These are phyloP conservation scores for Thripadectes ignobilis DNA, from an alignment of 2,797 vertebrate genomes.

Conservation along the genomic window DNA sequence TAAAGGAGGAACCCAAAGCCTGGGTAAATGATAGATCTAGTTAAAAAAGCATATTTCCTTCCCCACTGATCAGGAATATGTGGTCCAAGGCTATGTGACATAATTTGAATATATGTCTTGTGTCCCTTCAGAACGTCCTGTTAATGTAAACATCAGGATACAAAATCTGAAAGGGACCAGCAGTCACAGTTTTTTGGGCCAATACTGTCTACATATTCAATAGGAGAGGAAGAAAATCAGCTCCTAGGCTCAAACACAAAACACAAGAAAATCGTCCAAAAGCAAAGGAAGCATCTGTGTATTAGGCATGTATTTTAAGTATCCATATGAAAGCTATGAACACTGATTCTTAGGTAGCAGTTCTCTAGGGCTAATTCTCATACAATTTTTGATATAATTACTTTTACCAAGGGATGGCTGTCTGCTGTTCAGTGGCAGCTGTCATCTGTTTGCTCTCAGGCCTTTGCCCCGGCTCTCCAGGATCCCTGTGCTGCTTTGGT, in stretches of 20 bases:
- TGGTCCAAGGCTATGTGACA: neutral
- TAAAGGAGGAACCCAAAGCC: neutral
- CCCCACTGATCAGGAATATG: neutral
- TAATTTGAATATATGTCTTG: neutral
- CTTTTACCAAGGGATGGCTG: neutral
- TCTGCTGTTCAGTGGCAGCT: neutral
- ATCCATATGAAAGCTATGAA: neutral
- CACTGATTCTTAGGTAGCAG: neutral
- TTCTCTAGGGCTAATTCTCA: neutral
- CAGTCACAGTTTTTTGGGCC: neutral
- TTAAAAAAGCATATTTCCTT: neutral
- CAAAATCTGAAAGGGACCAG: neutral
- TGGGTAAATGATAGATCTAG: neutral
- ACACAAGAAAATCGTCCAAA: neutral
- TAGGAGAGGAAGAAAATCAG: neutral
- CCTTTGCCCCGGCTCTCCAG: neutral
- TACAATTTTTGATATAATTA: neutral
- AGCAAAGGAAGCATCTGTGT: neutral
- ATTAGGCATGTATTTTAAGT: neutral
- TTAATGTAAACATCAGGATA: neutral
- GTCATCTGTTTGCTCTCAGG: neutral
- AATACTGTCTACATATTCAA: neutral
- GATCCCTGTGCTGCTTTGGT: neutral
- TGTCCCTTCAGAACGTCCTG: neutral
- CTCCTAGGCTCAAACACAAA: neutral